Conservation (phyloP, 2,113 vertebrate genomes). For the Uria lomvia region DNA sequence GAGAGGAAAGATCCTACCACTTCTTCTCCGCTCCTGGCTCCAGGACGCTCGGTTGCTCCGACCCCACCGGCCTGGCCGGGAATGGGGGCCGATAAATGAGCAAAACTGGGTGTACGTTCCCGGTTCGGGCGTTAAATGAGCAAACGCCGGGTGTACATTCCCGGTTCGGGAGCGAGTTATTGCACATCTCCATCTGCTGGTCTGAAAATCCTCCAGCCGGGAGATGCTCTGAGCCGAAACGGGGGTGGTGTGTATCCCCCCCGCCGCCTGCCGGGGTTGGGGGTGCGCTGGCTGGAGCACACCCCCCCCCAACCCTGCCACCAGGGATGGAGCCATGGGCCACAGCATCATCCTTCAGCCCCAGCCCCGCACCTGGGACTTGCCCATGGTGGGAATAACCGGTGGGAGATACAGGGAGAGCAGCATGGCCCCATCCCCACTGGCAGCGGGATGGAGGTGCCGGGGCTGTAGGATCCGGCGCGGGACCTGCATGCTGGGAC, state of each 20-base stretch:
- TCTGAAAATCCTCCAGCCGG: neutral
- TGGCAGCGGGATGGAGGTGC: accelerated
- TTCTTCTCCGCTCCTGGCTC: neutral
- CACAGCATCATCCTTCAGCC: neutral
- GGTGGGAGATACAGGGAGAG: accelerated
- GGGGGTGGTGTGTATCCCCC: accelerated
- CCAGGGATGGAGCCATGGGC: neutral
- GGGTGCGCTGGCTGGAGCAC: neutral
- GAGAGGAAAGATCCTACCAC: accelerated
- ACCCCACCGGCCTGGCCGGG: accelerated
- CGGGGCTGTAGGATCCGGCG: accelerated
- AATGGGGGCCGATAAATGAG: neutral
- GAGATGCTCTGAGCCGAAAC: neutral
- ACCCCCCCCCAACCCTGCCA: neutral
- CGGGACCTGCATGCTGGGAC: accelerated
- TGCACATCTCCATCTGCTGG: slow-evolving; percentile 77
- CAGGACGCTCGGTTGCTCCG: accelerated
- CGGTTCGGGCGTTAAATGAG: neutral
- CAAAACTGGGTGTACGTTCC: accelerated
- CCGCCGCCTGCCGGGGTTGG: accelerated
- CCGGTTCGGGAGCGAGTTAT: neutral
- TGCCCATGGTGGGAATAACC: neutral
- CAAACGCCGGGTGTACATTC: neutral
- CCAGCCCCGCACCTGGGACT: accelerated
- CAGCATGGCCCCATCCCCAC: neutral